phyloP scores from a whole-genome alignment of 2,113 vertebrate species.

The Pyrgilauda ruficollis region DNA sequence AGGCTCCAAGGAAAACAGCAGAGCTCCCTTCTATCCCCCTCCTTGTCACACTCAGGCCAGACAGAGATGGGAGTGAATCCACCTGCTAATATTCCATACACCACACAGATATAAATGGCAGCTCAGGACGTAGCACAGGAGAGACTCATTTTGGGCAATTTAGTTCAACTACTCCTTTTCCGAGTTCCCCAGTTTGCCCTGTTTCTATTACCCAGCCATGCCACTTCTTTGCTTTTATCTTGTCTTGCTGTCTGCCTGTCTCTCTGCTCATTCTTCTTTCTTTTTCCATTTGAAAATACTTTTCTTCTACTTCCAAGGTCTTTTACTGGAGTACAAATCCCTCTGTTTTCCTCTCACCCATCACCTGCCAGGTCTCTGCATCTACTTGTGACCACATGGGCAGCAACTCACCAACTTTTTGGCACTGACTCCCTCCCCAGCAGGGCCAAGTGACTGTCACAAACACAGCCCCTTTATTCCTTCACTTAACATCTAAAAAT shows the following conservation, averaged over 20 bases:
- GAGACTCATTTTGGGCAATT: slow-evolving; percentile 39
- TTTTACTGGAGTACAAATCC: not conserved
- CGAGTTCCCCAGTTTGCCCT: not conserved
- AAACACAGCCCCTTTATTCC: not conserved
- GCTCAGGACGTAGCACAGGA: not conserved
- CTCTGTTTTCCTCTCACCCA: not conserved
- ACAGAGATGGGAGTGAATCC: not conserved
- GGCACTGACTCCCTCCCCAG: not conserved
- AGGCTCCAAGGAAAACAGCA: not conserved
- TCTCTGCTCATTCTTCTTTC: not conserved
- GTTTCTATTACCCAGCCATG: not conserved
- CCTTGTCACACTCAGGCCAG: not conserved
- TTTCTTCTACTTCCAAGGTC: not conserved
- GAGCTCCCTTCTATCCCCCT: not conserved
- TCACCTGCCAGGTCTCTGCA: not conserved
- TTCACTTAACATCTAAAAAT: not conserved
- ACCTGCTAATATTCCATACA: not conserved
- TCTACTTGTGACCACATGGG: not conserved
- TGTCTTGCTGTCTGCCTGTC: not conserved
- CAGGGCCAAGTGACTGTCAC: not conserved
- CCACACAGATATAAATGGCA: slow-evolving; percentile 29
- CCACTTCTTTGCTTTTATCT: not conserved
- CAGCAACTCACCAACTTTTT: not conserved
- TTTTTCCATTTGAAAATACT: not conserved
- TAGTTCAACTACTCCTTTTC: slow-evolving; percentile 14